These are phyloP conservation scores for Patella ulyssiponensis DNA, from an alignment of 2,888 invertebrate genomes.

Conservation along the genomic window DNA sequence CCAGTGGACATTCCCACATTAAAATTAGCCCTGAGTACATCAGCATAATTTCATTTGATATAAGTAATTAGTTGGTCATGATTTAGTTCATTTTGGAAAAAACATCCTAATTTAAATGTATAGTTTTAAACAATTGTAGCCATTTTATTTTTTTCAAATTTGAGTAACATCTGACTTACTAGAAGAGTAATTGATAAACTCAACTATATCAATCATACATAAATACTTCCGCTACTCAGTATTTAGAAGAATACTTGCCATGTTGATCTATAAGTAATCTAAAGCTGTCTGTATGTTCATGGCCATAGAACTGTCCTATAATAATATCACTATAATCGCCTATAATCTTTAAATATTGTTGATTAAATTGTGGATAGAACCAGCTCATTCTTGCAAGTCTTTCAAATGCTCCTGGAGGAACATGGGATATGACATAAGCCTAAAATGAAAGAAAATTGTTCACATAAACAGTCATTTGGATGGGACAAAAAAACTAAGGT, in stretches of 20 bases:
- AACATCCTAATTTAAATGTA: too few relatives aligned
- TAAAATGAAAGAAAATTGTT: conserved; percentile 65
- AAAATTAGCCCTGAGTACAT: too few relatives aligned
- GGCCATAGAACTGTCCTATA: conserved; percentile 92
- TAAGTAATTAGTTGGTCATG: too few relatives aligned
- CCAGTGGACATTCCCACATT: too few relatives aligned
- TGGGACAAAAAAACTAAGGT: too few relatives aligned
- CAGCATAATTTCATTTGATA: too few relatives aligned
- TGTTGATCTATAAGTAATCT: conserved; percentile 71
- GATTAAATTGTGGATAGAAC: conserved; percentile 83
- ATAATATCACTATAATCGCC: conserved; percentile 85
- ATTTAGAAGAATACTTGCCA: conserved; percentile 36
- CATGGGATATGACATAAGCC: conserved; percentile 93
- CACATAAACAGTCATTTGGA: too few relatives aligned
- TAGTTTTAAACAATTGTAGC: too few relatives aligned
- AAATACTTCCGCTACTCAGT: too few relatives aligned
- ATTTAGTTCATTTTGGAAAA: too few relatives aligned
- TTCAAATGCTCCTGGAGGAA: conserved; percentile 83
- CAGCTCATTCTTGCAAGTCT: conserved; percentile 76
- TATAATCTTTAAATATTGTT: conserved; percentile 83
- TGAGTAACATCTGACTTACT: not conserved
- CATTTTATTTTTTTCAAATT: not conserved
- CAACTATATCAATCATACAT: too few relatives aligned
- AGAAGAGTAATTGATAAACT: too few relatives aligned
- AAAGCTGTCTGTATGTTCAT: conserved; percentile 92